Evolutionary conservation across 2,888 invertebrate genomes (phyloP).

Genomic region (Noctua janthina): DNA sequence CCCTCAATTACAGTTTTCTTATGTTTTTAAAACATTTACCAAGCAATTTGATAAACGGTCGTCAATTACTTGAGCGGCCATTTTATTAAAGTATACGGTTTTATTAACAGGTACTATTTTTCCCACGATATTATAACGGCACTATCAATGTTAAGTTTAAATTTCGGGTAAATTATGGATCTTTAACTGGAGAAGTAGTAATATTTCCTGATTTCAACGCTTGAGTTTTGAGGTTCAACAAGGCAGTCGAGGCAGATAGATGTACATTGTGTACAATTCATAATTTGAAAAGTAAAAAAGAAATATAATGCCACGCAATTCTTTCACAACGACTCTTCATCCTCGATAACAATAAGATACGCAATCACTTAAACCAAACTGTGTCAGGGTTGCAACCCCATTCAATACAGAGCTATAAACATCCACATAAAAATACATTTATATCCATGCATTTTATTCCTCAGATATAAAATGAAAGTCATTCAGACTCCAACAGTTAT

Average conservation of each 20-base stretch:
- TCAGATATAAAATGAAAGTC: slow-evolving; percentile 52
- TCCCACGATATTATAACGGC: neutral
- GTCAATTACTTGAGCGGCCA: slow-evolving; percentile 28
- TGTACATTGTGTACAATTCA: neutral
- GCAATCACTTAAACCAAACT: slow-evolving; percentile 40
- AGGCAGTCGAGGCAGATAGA: too few species aligned
- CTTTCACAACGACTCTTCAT: slow-evolving; percentile 4
- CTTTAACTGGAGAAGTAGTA: neutral
- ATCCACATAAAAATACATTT: slow-evolving; percentile 44
- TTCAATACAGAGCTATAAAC: slow-evolving; percentile 52
- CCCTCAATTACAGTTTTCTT: neutral
- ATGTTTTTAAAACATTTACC: slow-evolving; percentile 2
- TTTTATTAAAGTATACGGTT: slow-evolving; percentile 22
- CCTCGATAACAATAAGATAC: slow-evolving; percentile 28
- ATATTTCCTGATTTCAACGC: neutral
- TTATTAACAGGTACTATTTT: slow-evolving; percentile 15
- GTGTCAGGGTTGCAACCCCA: slow-evolving; percentile 47
- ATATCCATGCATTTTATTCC: slow-evolving; percentile 49
- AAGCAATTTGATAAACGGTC: slow-evolving; percentile 3
- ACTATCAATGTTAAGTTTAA: slow-evolving; percentile 16
- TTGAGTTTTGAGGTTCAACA: too few species aligned
- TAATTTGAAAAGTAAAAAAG: slow-evolving; percentile 6
- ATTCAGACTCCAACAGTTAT: slow-evolving; percentile 48
- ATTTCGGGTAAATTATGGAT: neutral
- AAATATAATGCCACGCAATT: slow-evolving; percentile 16